phyloP scores from a whole-genome alignment of 2,113 vertebrate genomes.

The Callionymus lyra region DNA sequence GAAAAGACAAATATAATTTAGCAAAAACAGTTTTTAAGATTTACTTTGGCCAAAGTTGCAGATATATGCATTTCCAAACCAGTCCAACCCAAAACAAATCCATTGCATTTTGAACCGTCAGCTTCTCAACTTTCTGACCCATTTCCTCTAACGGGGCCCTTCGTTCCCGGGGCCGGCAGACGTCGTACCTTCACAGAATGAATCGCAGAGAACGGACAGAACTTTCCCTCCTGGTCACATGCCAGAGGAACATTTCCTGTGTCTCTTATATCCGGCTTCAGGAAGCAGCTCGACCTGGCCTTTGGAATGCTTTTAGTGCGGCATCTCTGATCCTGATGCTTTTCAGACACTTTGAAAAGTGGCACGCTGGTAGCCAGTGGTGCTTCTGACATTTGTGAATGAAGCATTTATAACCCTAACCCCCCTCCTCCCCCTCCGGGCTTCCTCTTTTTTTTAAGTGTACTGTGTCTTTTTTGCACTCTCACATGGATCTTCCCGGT shows the following conservation, averaged over 20 bases:
- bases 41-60: too few relatives aligned
- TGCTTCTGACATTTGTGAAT: slow-evolving; percentile 33
- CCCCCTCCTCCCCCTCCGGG: slow-evolving; percentile 7
- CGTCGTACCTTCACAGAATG: slow-evolving; percentile 17
- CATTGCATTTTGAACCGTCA: too few relatives aligned
- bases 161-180: slow-evolving; percentile 7
- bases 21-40: too few relatives aligned
- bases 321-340: slow-evolving; percentile 8
- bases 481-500: slow-evolving; percentile 14
- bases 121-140: slow-evolving; percentile 25
- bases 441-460: slow-evolving; percentile 22
- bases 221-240: slow-evolving; percentile 7
- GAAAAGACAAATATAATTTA: too few relatives aligned
- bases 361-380: slow-evolving; percentile 10
- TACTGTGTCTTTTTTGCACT: slow-evolving; percentile 3
- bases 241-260: slow-evolving; percentile 23
- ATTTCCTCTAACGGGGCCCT: slow-evolving; percentile 10
- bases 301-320: slow-evolving; percentile 25
- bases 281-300: slow-evolving; percentile 6
- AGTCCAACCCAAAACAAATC: too few relatives aligned
- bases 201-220: slow-evolving; percentile 12
- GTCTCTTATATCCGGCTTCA: slow-evolving; percentile 20
- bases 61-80: too few relatives aligned
- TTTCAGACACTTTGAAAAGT: slow-evolving; percentile 31
- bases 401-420: slow-evolving; percentile 21